Conservation (phyloP, 1,140 invertebrate genomes). For the Pseudomyrmex cubaensis region DNA sequence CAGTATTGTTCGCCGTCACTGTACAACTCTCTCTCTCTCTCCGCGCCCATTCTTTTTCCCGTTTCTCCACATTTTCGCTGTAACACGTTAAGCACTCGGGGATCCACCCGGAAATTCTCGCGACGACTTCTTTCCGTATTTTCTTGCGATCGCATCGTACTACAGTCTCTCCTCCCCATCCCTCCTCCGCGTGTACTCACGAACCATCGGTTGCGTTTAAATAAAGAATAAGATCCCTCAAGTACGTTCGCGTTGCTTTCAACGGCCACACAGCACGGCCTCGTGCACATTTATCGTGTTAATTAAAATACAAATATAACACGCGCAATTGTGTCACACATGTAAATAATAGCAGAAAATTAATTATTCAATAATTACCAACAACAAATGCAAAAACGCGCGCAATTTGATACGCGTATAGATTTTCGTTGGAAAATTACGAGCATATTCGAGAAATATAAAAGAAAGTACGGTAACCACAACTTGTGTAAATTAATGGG, state of each 20-base stretch:
- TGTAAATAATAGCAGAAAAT: background rate
- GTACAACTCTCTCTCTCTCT: constrained; percentile 51
- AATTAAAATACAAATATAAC: background rate
- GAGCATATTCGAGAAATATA: background rate
- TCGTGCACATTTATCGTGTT: background rate
- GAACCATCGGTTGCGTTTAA: constrained; percentile 64
- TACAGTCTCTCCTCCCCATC: constrained; percentile 6
- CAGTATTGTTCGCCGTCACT: constrained; percentile 33
- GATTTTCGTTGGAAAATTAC: no score
- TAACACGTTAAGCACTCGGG: constrained; percentile 62
- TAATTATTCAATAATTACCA: background rate
- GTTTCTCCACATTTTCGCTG: constrained; percentile 10
- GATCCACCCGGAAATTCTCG: constrained; percentile 39
- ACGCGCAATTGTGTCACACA: background rate
- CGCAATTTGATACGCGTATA: background rate
- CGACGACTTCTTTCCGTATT: constrained; percentile 73
- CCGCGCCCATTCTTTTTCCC: constrained; percentile 48
- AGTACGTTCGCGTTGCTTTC: constrained; percentile 32
- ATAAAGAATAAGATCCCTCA: constrained; percentile 27
- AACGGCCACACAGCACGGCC: background rate
- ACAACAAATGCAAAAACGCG: background rate
- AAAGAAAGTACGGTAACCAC: background rate
- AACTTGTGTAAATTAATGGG: no score
- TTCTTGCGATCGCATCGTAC: constrained; percentile 59
- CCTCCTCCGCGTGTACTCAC: background rate